Evolutionary conservation across 23 tunicate species (phyloP).

Genomic region (Ascidia mentula): DNA sequence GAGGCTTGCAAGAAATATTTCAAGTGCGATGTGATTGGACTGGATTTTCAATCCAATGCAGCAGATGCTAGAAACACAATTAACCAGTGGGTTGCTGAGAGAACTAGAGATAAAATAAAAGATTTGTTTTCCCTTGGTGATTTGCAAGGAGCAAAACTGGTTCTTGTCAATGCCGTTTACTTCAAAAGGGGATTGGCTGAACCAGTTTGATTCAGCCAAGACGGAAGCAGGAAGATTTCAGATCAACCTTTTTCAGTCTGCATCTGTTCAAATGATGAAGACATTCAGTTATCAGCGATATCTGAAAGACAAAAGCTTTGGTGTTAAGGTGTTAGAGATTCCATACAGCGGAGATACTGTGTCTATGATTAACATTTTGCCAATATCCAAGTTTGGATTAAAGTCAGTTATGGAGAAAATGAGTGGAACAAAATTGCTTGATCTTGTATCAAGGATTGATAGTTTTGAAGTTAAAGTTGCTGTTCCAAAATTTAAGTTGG

Average conservation of each 20-base stretch:
- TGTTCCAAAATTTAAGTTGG: slow-evolving; percentile 60
- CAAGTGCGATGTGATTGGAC: neutral
- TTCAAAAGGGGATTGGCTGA: slow-evolving; percentile 77
- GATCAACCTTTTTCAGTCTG: neutral
- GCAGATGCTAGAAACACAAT: slow-evolving; percentile 40
- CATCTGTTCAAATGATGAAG: slow-evolving; percentile 49
- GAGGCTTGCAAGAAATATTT: slow-evolving; percentile 18
- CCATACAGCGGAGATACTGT: slow-evolving; percentile 53
- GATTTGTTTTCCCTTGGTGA: slow-evolving; percentile 38
- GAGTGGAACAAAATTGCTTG: neutral
- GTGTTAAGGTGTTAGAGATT: slow-evolving; percentile 32
- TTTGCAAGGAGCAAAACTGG: slow-evolving; percentile 33
- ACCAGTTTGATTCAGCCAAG: slow-evolving; percentile 29
- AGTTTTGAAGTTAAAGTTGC: neutral
- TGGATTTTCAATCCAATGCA: slow-evolving; percentile 26
- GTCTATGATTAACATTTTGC: slow-evolving; percentile 56
- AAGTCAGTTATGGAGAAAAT: neutral
- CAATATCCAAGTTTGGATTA: slow-evolving; percentile 11
- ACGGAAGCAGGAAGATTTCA: slow-evolving; percentile 36
- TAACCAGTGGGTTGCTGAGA: slow-evolving; percentile 53
- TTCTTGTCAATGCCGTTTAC: slow-evolving; percentile 63
- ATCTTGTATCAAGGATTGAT: neutral
- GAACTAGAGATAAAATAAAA: slow-evolving; percentile 51
- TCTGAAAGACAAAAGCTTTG: slow-evolving; percentile 25
- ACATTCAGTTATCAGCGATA: slow-evolving; percentile 7